Evolutionary conservation across 2,113 vertebrate genomes (phyloP), one percentile per base, ranked within the genome.

Genomic region (Emydocephalus ijimae): DNA sequence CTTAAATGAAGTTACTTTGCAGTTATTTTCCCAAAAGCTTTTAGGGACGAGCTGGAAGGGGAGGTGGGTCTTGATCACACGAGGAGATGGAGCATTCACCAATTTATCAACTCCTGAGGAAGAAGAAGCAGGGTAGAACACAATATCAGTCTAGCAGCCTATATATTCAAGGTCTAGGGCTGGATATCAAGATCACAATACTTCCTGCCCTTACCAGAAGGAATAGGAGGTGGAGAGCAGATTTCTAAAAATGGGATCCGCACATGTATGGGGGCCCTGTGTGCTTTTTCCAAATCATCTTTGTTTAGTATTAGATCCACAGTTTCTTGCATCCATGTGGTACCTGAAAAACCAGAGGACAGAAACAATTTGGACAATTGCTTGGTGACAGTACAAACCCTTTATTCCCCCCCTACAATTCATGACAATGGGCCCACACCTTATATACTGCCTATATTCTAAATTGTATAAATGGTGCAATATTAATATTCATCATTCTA

Each of bases 291-390:
- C 48, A 90, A 12, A 4, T 95, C 95, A 15, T 97, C 98, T 1
- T 97, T 94, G 59, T 97, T 95, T 64, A 96, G 89, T 88, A 98
- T 96, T 93, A 98, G 96, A 92, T 98, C 98, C 5, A 98, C 94
- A 74, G 98, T 98, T 95, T 98, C 98, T 94, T 98, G 98, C 3
- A 97, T 97, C 98, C 98, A 98, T 0, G 98, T 98, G 57, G 98
- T 98, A 29, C 98, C 98, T 98, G 57, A 48, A 39, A 43, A 15
- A 23, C 29, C 23, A 85, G 43, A 89, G 43, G 12, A 50, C 3
- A 85, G 11, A 92, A 43, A 50, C 9, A 74, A 56, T 55, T 54
- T 29, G 2, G 56, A 12, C 26, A 24, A 6, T 45, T 1, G 1
- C 7, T 43, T 81, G 34, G 34, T 81, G 18, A 43, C 34, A 39